Conservation (phyloP, 1,140 invertebrate genomes). For the Temnothorax curvispinosus region DNA sequence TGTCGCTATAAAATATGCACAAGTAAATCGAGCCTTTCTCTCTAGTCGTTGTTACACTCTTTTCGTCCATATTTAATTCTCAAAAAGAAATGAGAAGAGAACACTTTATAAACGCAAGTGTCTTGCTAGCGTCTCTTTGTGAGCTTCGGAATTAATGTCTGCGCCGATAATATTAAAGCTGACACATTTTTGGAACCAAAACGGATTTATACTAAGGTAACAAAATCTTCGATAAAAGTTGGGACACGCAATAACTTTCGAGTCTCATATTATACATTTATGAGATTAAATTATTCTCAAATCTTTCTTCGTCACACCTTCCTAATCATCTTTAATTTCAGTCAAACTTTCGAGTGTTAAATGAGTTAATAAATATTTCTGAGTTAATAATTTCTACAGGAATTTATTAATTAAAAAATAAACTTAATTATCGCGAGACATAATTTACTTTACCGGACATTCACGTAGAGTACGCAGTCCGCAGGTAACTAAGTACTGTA, state of each 20-base stretch:
- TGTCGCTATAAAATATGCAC: conserved; percentile 27
- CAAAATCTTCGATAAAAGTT: conserved; percentile 1
- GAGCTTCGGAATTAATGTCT: background rate
- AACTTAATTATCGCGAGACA: background rate
- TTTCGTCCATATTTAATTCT: conserved; percentile 40
- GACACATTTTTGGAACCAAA: background rate
- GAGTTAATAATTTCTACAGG: background rate
- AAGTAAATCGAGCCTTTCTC: background rate
- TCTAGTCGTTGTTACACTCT: background rate
- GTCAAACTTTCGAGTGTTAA: background rate
- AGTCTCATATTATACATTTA: background rate
- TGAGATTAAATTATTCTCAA: background rate
- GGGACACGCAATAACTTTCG: background rate
- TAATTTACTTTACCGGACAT: background rate
- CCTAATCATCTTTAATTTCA: background rate
- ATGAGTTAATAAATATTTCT: background rate
- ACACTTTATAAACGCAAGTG: conserved; percentile 6
- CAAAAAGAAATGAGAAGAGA: conserved; percentile 25
- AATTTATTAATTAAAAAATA: background rate
- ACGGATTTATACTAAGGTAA: background rate
- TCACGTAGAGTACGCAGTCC: background rate
- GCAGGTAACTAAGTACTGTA: background rate
- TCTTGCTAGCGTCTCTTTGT: conserved; percentile 22
- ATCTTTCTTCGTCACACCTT: background rate
- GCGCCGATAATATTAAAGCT: conserved; percentile 14